phyloP scores from a whole-genome alignment of 2,888 invertebrate species.

The Pyrrhia umbra region DNA sequence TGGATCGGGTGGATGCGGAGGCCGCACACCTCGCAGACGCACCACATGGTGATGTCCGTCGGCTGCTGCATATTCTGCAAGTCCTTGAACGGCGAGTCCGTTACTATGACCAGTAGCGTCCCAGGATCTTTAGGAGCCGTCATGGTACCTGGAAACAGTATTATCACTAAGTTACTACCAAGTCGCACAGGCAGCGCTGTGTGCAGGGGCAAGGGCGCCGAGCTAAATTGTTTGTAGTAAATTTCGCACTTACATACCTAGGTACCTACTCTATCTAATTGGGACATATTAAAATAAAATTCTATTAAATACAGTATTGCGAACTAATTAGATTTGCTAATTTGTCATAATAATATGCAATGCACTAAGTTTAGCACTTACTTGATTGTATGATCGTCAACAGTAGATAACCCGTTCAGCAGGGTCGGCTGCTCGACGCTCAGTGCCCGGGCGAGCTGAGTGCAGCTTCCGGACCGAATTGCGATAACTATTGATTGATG shows the following conservation, averaged over 20 bases:
- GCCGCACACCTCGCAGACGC: constrained; percentile 39
- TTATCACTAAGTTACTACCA: neutral
- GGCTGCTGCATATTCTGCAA: constrained; percentile 9
- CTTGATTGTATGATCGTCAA: neutral
- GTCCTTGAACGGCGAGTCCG: neutral
- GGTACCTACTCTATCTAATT: neutral
- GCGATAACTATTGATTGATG: constrained; percentile 35
- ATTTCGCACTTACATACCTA: neutral
- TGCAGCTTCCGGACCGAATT: constrained; percentile 22
- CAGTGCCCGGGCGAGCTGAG: constrained; percentile 2
- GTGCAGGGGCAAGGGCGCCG: neutral
- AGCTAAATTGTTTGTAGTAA: neutral
- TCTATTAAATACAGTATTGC: neutral
- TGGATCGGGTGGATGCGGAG: constrained; percentile 15
- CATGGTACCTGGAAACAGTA: neutral
- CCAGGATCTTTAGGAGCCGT: neutral
- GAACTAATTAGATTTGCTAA: neutral
- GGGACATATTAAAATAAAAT: neutral
- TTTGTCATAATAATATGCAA: neutral
- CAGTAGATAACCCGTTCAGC: constrained; percentile 1
- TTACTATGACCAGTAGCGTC: neutral
- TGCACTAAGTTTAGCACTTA: constrained; percentile 8
- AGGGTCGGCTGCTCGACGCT: neutral
- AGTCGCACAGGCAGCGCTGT: neutral
- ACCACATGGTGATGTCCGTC: constrained; percentile 16